Conservation (phyloP, 2,113 vertebrate species). For the Ammodytes dubius region DNA sequence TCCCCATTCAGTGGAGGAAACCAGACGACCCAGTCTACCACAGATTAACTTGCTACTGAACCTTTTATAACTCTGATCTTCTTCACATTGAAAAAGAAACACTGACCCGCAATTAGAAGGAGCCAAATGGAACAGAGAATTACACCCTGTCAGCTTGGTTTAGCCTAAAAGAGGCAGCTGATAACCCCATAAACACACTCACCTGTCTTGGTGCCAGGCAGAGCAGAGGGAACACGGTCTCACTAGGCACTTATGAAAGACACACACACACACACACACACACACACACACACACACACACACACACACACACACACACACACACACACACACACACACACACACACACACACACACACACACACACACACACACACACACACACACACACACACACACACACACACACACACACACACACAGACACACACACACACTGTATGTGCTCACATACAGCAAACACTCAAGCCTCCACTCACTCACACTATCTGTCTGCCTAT, state of each 20-base stretch:
- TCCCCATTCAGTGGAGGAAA: conserved; percentile 7
- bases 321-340: conserved; percentile 5
- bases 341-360: conserved; percentile 23
- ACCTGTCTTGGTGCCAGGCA: conserved; percentile 78
- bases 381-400: conserved; percentile 11
- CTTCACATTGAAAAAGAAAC: conserved; percentile 89
- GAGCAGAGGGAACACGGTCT: conserved; percentile 84
- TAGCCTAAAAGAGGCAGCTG: conserved; percentile 89
- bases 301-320: conserved; percentile 28
- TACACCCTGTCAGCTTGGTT: conserved; percentile 89
- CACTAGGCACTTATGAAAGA: conserved; percentile 87
- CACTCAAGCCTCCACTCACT: conserved; percentile 77
- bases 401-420: conserved; percentile 34
- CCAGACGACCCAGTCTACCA: conserved; percentile 19
- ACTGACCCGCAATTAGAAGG: conserved; percentile 92
- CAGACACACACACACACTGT: conserved; percentile 36
- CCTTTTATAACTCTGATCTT: conserved; percentile 88
- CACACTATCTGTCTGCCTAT: conserved; percentile 76
- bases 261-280: conserved; percentile 13
- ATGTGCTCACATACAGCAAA: conserved; percentile 58
- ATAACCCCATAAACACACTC: conserved; percentile 19
- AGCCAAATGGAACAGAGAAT: conserved; percentile 90
- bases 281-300: conserved; percentile 8
- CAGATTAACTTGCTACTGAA: conserved; percentile 25
- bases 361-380: conserved; percentile 32